Percentiles rank a stretch among this genome's conserved stretches.
These are phyloP conservation scores for Petrolisthes cinctipes DNA, from an alignment of 2,888 invertebrate species.

Conservation along the genomic window DNA sequence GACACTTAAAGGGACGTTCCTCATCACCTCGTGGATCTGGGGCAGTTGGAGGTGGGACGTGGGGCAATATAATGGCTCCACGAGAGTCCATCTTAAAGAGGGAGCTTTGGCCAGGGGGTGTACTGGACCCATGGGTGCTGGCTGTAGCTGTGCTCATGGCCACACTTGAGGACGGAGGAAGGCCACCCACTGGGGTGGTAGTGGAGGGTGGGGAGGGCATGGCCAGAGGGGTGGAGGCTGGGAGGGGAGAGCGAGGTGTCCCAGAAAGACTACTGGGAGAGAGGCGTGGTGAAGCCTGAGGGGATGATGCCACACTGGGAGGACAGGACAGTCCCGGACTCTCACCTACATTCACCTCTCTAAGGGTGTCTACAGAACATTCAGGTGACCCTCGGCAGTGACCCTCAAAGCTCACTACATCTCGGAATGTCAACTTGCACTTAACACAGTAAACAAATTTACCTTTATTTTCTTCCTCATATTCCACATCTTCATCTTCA, in stretches of 20 bases:
- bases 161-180: slow-evolving; percentile 57
- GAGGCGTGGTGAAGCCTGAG: slow-evolving; percentile 60
- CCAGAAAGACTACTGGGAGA: slow-evolving; percentile 56
- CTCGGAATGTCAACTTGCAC: slow-evolving; percentile 64
- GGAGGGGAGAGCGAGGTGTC: slow-evolving; percentile 58
- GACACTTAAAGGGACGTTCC: slow-evolving; percentile 65
- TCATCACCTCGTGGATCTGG: slow-evolving; percentile 57
- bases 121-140: slow-evolving; percentile 52
- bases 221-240: slow-evolving; percentile 57
- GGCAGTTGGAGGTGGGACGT: slow-evolving; percentile 34
- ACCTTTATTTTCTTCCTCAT: slow-evolving; percentile 63
- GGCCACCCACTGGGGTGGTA: slow-evolving; percentile 57
- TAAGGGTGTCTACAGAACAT: slow-evolving; percentile 59
- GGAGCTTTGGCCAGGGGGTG: slow-evolving; percentile 51
- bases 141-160: slow-evolving; percentile 55
- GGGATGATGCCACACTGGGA: slow-evolving; percentile 61
- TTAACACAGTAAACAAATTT: slow-evolving; percentile 63
- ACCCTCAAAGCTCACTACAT: slow-evolving; percentile 58
- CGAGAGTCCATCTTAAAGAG: slow-evolving; percentile 49
- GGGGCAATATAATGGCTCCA: slow-evolving; percentile 47
- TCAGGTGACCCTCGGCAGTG: slow-evolving; percentile 61
- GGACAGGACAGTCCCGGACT: slow-evolving; percentile 53
- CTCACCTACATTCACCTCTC: slow-evolving; percentile 60
- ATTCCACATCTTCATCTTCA: slow-evolving; percentile 62
- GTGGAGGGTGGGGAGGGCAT: slow-evolving; percentile 61